Evolutionary conservation across 1,140 invertebrate genomes (phyloP).

Genomic region (Drosophila funebris): DNA sequence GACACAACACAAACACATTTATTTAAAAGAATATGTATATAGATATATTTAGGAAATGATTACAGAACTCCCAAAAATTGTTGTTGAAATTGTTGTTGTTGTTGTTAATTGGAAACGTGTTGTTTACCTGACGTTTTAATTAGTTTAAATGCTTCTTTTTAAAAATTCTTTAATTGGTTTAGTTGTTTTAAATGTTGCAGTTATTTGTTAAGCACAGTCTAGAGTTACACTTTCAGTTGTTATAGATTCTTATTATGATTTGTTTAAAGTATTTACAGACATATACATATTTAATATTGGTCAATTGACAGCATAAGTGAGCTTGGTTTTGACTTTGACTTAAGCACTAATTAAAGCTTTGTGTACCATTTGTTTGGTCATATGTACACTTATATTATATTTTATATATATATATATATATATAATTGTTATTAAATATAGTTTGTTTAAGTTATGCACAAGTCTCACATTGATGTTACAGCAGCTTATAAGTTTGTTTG

Average conservation of each 20-base stretch:
- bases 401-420: constrained; percentile 34
- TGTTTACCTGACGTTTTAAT: constrained; percentile 57
- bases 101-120: constrained; percentile 11
- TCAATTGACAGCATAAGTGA: constrained; percentile 52
- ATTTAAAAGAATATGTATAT: neutral
- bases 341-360: constrained; percentile 72
- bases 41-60: neutral
- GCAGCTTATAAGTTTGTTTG: constrained; percentile 13
- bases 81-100: neutral
- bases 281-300: constrained; percentile 23
- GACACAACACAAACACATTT: constrained; percentile 16
- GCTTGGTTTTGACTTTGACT: constrained; percentile 19
- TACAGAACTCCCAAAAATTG: constrained; percentile 36
- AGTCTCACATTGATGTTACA: constrained; percentile 46
- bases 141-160: constrained; percentile 44
- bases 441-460: constrained; percentile 9
- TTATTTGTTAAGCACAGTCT: constrained; percentile 64
- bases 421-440: constrained; percentile 14
- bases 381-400: constrained; percentile 80
- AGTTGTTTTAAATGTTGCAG: constrained; percentile 20
- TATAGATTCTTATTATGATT: neutral
- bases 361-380: constrained; percentile 64
- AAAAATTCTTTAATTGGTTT: constrained; percentile 28
- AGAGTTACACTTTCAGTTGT: constrained; percentile 74
- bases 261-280: constrained; percentile 34